Conservation (phyloP, 2,113 vertebrate species). For the Eurystomus gularis region DNA sequence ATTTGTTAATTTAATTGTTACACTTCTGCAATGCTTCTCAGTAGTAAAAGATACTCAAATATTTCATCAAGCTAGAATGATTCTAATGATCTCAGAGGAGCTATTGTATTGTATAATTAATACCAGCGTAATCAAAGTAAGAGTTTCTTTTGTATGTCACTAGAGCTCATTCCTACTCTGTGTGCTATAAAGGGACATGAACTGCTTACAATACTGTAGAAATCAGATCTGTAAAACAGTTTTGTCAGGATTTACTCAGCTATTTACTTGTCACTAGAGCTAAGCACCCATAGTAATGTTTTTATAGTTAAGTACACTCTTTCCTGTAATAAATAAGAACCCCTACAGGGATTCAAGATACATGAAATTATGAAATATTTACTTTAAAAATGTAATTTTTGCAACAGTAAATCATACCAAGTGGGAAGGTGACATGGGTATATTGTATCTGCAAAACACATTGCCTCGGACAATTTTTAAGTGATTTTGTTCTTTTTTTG, state of each 20-base stretch:
- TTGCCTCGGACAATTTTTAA: background rate
- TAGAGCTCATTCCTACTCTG: background rate
- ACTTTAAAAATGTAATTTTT: background rate
- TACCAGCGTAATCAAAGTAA: background rate
- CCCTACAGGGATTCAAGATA: background rate
- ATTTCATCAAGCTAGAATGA: background rate
- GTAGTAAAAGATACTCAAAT: background rate
- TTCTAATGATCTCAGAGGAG: conserved; percentile 20
- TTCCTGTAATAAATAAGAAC: background rate
- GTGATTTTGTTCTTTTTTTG: background rate
- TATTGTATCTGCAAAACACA: background rate
- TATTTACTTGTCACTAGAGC: background rate
- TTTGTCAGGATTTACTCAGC: background rate
- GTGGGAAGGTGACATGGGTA: background rate
- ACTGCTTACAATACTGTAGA: background rate
- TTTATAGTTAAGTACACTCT: background rate
- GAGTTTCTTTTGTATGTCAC: conserved; percentile 4
- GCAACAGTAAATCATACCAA: background rate
- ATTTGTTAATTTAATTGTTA: conserved; percentile 43
- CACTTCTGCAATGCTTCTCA: background rate
- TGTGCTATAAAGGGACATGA: background rate
- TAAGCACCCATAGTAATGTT: background rate
- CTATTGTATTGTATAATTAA: conserved; percentile 49
- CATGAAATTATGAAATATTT: background rate
- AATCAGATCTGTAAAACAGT: background rate